Percentiles rank a stretch among this genome's conserved stretches.
phyloP scores from a whole-genome alignment of 1,140 invertebrate species.

The Drosophila sp. region DNA sequence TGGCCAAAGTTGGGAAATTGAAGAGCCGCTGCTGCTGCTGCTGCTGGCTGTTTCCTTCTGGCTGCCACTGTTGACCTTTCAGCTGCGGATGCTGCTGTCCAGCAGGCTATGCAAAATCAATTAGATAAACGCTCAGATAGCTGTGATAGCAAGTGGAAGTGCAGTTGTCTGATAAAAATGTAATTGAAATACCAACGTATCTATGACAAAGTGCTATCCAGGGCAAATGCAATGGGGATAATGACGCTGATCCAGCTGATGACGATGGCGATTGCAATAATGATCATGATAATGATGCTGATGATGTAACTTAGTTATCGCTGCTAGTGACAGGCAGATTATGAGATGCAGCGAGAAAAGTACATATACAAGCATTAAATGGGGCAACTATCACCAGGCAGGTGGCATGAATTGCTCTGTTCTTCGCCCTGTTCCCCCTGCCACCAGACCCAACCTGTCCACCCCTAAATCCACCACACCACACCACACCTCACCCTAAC shows the following conservation, averaged over 20 bases:
- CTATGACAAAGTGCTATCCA: slow-evolving; percentile 9
- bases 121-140: slow-evolving; percentile 42
- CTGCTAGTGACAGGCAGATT: neutral
- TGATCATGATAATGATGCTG: slow-evolving; percentile 9
- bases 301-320: slow-evolving; percentile 8
- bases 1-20: slow-evolving; percentile 63
- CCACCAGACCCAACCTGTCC: too few species aligned
- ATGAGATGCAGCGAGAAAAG: slow-evolving; percentile 5
- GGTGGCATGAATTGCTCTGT: slow-evolving; percentile 1
- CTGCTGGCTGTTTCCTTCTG: neutral
- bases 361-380: neutral
- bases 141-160: slow-evolving; percentile 33
- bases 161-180: slow-evolving; percentile 42
- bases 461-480: too few species aligned
- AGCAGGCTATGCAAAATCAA: slow-evolving; percentile 59
- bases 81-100: slow-evolving; percentile 1
- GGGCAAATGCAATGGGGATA: slow-evolving; percentile 10
- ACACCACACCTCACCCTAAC: neutral
- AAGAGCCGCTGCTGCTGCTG: slow-evolving; percentile 45
- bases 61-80: neutral
- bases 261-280: slow-evolving; percentile 1
- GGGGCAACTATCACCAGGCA: slow-evolving; percentile 2
- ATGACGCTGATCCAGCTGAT: slow-evolving; percentile 6
- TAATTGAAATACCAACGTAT: slow-evolving; percentile 57
- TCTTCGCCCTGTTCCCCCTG: neutral